Base-by-base conservation (phyloP, 2,113 vertebrate species). In the Vimba vimba region DNA sequence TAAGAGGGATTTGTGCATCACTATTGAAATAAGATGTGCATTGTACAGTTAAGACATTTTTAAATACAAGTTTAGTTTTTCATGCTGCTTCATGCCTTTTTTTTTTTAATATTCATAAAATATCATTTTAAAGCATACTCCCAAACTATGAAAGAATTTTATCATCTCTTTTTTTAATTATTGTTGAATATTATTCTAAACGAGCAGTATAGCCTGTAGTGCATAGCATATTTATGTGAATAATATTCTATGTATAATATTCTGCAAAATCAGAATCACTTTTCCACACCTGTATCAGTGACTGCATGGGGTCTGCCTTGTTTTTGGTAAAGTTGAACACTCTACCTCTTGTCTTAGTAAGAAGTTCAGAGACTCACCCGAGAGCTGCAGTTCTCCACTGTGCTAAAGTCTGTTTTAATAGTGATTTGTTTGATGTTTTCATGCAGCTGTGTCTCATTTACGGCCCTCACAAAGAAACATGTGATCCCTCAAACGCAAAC, bases 401-500 rank as follows among this genome's bases (percentile, higher is more conserved):
- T 23, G 9, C 25, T 47, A 52, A 36, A 69, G 71, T 60, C 43
- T 33, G 36, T 64, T 85, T 86, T 64, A 59, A 79, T 80, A 39
- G 25, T 10, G 12, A 4, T 47, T 59, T 69, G 82, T 87, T 77
- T 85, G 82, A 52, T 64, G 64, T 69, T 76, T 82, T 78, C 66
- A 4, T 27, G 69, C 82, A 86, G 77, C 79, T 77, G 78, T 77
- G 71, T 62, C 74, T 81, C 47, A 64, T 73, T 79, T 68, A 55
- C n/a, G 3, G 39, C 57, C 59, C 68, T 39, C 52, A 25, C 76
- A 84, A 59, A 80, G 45, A 50, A 27, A 36, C 68, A 59, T 82
- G 82, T 76, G 19, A 74, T 78, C 62, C 13, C 60, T 50, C 45
- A 62, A 88, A 81, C 50, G 79, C 79, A 66, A 81, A 81, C 39